phyloP scores from a whole-genome alignment of 2,113 vertebrate species.

The Oreocharis arfaki region DNA sequence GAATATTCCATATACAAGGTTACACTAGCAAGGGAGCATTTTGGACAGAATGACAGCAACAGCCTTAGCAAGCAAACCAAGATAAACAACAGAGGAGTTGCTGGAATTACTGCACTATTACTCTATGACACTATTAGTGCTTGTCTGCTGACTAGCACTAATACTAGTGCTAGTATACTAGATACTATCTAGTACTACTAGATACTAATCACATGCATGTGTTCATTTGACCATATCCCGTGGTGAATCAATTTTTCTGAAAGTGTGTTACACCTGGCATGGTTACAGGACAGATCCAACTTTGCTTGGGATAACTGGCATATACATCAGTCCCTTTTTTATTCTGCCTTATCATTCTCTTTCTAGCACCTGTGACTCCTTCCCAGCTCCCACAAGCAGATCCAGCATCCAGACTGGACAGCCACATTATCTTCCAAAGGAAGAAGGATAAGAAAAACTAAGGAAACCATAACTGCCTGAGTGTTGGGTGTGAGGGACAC shows the following conservation, averaged over 20 bases:
- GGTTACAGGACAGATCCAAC: neutral
- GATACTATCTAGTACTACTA: too few species aligned
- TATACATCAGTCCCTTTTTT: neutral
- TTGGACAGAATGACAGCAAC: neutral
- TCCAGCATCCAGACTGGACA: neutral
- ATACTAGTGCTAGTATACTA: too few species aligned
- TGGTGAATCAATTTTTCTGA: neutral
- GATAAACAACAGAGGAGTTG: neutral
- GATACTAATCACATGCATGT: neutral
- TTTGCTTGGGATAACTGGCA: neutral
- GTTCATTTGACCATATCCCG: neutral
- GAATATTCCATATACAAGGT: neutral
- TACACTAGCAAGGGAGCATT: neutral
- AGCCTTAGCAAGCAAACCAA: neutral
- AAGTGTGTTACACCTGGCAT: neutral
- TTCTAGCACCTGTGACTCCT: neutral
- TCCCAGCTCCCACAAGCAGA: neutral
- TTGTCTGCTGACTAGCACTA: neutral
- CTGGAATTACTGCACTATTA: neutral
- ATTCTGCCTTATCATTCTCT: neutral
- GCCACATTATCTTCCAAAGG: neutral
- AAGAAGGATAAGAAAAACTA: neutral
- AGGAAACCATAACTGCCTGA: rapidly evolving
- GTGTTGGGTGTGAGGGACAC: rapidly evolving
- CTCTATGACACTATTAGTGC: neutral